A percentile compares a stretch with the other conserved stretches of the same genome.
Conservation (phyloP, 2,797 vertebrate genomes). For the Liasis olivaceus region DNA sequence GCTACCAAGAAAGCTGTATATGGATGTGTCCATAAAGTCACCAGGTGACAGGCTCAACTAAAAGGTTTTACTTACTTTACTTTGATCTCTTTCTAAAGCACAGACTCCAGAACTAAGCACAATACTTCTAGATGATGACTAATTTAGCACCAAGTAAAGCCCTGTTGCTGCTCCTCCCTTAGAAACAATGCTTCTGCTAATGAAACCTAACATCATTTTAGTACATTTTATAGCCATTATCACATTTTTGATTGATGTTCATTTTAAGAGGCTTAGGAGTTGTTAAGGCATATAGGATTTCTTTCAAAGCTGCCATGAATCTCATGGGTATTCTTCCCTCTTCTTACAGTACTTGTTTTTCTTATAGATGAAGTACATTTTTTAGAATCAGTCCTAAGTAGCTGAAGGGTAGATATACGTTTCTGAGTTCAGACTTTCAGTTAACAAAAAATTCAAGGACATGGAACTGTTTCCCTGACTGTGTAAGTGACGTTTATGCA, state of each 20-base stretch:
- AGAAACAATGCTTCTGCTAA: not conserved
- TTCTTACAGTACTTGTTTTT: not conserved
- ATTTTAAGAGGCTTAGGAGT: not conserved
- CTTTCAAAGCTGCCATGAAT: not conserved
- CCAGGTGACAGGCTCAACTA: not conserved
- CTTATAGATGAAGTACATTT: not conserved
- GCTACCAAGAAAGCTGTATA: no score
- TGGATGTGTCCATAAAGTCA: no score
- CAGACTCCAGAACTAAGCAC: not conserved
- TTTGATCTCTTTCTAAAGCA: not conserved
- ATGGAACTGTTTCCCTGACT: not conserved
- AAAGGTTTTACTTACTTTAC: not conserved
- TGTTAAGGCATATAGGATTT: not conserved
- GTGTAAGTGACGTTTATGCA: not conserved
- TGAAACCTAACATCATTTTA: no score
- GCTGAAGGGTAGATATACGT: not conserved
- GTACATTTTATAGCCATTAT: not conserved
- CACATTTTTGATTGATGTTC: not conserved
- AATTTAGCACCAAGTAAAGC: not conserved
- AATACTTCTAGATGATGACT: not conserved
- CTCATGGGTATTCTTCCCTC: not conserved
- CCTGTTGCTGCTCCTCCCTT: not conserved
- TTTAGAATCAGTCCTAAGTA: not conserved
- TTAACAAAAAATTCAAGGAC: not conserved
- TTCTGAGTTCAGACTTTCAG: not conserved